Base-by-base conservation (phyloP, 2,113 vertebrate genomes). In the Triplophysa tibetana region DNA sequence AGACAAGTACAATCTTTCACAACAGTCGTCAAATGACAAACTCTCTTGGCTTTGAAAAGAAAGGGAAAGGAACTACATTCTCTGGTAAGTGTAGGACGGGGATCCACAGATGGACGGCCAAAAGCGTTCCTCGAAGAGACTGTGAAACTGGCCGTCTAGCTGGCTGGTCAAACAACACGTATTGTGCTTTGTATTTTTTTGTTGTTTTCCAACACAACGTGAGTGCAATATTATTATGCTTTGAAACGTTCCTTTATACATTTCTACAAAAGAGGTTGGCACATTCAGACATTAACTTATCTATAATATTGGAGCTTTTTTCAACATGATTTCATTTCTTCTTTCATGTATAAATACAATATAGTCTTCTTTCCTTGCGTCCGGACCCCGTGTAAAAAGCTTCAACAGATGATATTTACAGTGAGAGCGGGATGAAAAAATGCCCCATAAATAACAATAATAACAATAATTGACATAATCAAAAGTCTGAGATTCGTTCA, bases 331-430 rank as follows among this genome's bases (percentile, higher is more conserved):
- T 88, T 86, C 78, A 86, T 84, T 38, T 38, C 70, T 82, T 75
- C 86, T 87, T 87, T 90, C 87, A 82, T 92, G 75, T 90, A 93
- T 94, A 94, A 95, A 95, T 95, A 94, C 92, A 91, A 93, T 92
- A 91, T 90, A 91, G 83, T 91, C 89, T 91, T 86, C 88, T 90
- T 88, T 86, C 83, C 90, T 89, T 89, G 88, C 84, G 87, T 91
- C 89, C 84, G 89, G 87, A 90, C 83, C 85, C 82, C 88, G 89
- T 87, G 88, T 91, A 87, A 87, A 88, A 91, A 91, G 86, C 89
- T 88, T 87, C 90, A 89, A 91, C 88, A 90, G 87, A 89, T 89
- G 84, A 85, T 93, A 93, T 93, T 89, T 93, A 93, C 91, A 94
- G 89, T 84, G 82, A 86, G 75, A 79, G 82, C 70, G 63, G 78